Evolutionary conservation across 2,797 vertebrate species (phyloP), one percentile per base, ranked within the genome.

Genomic region (Phalloptychus januarius): DNA sequence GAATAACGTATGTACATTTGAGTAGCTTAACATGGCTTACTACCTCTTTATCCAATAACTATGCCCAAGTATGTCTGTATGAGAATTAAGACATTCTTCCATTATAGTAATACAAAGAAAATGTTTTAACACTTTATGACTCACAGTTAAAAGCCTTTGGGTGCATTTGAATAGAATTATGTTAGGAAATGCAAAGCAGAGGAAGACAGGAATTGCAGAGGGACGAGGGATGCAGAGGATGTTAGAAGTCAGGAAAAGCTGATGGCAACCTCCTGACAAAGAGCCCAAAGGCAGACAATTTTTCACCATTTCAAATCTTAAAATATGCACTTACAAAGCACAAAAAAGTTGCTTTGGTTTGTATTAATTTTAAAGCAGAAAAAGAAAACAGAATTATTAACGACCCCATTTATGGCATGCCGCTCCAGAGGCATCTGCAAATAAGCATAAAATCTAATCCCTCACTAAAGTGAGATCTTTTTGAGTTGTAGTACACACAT

Each of bases 161-260:
- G 33, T 50, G 28, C 11, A 40, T 65, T 12, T 42, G 45, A 72
- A 73, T 40, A 13, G 16, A 65, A 44, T 56, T 12, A 8, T 63
- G 45, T 61, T 25, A 23, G 40, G 58, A 75, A 28, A 61, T 25
- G 56, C 28, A 31, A 79, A 74, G 79, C 18, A 65, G 69, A 84
- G 65, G 75, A 83, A 80, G 79, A 74, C 71, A 86, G 85, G 81
- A 83, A 84, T 85, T 58, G 78, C 23, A 77, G 42, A 83, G 69
- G 61, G 77, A 82, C 61, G 74, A 58, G 81, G 71, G 50, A 72
- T 82, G 77, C 44, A 79, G 50, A 85, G 86, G 81, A 86, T 87
- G 84, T 71, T 15, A 36, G 79, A 86, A 76, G 73, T 81, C 89
- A 90, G 89, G 90, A 91, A 89, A 81, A 6, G 75, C 89, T 86